phyloP scores from a whole-genome alignment of 2,113 vertebrate species.

The Phoenicopterus ruber region DNA sequence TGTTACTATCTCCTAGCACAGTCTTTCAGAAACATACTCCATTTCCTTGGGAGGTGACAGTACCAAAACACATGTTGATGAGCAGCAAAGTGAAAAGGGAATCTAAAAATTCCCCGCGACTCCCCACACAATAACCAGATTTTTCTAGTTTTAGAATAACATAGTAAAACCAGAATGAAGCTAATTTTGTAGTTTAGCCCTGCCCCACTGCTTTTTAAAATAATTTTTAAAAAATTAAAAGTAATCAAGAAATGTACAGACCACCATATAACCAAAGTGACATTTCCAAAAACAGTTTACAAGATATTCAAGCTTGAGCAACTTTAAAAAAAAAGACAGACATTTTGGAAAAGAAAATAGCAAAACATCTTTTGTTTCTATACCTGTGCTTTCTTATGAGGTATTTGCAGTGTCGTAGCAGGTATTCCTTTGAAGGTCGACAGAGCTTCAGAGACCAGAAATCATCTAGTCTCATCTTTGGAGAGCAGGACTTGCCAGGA shows the following conservation, averaged over 20 bases:
- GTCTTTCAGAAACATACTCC: conserved; percentile 30
- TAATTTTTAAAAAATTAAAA: neutral
- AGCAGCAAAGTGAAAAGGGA: conserved; percentile 9
- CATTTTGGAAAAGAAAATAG: neutral
- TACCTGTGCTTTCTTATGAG: conserved; percentile 97
- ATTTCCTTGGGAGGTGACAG: conserved; percentile 37
- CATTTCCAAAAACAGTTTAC: neutral
- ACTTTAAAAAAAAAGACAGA: neutral
- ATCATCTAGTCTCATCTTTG: conserved; percentile 98
- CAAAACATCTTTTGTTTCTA: neutral
- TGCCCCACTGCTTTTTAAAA: neutral
- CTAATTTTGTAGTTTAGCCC: neutral
- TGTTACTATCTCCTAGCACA: conserved; percentile 41
- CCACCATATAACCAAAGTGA: neutral
- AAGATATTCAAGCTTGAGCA: neutral
- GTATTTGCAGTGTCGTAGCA: conserved; percentile 97
- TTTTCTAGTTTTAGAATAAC: neutral
- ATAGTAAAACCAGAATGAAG: neutral
- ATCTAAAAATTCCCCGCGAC: conserved; percentile 28
- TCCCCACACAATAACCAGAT: neutral
- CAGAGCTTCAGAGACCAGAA: conserved; percentile 99
- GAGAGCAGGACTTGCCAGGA: conserved; percentile 97
- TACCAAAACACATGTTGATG: conserved; percentile 39
- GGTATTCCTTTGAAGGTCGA: conserved; percentile 95
- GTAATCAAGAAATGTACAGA: neutral